Evolutionary conservation across 2,888 invertebrate species (phyloP), one percentile per base, ranked within the genome.

Genomic region (Drosophila borealis): DNA sequence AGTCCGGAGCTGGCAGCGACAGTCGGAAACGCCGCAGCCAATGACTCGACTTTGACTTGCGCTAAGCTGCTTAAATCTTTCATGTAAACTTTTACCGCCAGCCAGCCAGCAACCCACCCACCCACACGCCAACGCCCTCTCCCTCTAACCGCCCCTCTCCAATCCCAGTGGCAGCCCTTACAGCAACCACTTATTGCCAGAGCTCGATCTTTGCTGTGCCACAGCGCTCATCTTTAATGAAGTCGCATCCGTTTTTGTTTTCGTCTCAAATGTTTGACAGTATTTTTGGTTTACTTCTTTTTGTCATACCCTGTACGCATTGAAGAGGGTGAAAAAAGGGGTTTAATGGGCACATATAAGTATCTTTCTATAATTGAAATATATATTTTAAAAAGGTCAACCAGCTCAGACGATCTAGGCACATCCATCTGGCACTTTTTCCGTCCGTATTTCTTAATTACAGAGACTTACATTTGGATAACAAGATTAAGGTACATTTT

Each of bases 61-160:
- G 74, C 88, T 89, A 83, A 87, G 88, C 88, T 86, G 74, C 76
- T 88, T 89, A 89, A 87, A 81, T 87, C 87, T 78, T 78, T 80
- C 78, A 80, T 89, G 89, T 87, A 89, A 89, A 87, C 88, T 89
- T 89, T 78, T 66, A 62, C 53, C 44, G 63, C 54, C 48, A 51
- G 34, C 39, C 25, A 25, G 21, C 50, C n/a, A 8, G 10, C 17
- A 17, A 46, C 21, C 17, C 41, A 46, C 21, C 41, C 34, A 34
- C 60, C 45, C 21, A 37, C 34, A 34, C 60, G 44, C 42, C 48
- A 49, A 33, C 25, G 13, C n/a, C n/a, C 54, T 21, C 36, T 10
- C 4, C 51, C 55, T 25, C 5, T 25, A 25, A 56, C 45, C 44
- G 25, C 33, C 14, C n/a, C 54, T 36, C 36, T 13, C 6, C 51